A percentile compares a stretch with the other conserved stretches of the same genome.
Evolutionary conservation across 2,113 vertebrate species (phyloP).

Genomic region (Pluvianellus socialis): DNA sequence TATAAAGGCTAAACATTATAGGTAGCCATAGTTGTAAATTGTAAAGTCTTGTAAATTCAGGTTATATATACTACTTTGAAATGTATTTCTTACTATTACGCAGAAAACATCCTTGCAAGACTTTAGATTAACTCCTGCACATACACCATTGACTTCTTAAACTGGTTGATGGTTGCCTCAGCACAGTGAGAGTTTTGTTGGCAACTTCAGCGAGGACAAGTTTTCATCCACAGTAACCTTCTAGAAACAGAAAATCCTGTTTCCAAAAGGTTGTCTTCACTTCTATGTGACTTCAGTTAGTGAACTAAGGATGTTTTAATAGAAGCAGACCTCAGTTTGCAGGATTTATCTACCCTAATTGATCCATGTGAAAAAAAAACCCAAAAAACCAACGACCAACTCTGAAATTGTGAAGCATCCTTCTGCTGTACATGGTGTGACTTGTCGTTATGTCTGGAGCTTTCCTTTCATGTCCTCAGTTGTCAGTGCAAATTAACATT

Average conservation of each 20-base stretch:
- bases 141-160: background rate
- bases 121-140: background rate
- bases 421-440: background rate
- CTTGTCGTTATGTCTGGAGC: background rate
- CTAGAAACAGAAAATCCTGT: background rate
- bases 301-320: background rate
- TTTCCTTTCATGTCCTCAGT: background rate
- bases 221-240: background rate
- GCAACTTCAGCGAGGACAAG: background rate
- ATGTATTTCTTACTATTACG: background rate
- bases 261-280: background rate
- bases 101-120: background rate
- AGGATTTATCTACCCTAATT: background rate
- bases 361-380: background rate
- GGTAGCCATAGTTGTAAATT: background rate
- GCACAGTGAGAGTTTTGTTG: background rate
- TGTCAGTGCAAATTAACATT: background rate
- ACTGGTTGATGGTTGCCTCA: background rate
- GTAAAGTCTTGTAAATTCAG: background rate
- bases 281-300: background rate
- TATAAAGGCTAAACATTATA: background rate
- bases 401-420: background rate
- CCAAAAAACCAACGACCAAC: background rate
- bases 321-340: background rate
- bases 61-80: background rate